Evolutionary conservation across 2,888 invertebrate species (phyloP).

Genomic region (Acheta domesticus): DNA sequence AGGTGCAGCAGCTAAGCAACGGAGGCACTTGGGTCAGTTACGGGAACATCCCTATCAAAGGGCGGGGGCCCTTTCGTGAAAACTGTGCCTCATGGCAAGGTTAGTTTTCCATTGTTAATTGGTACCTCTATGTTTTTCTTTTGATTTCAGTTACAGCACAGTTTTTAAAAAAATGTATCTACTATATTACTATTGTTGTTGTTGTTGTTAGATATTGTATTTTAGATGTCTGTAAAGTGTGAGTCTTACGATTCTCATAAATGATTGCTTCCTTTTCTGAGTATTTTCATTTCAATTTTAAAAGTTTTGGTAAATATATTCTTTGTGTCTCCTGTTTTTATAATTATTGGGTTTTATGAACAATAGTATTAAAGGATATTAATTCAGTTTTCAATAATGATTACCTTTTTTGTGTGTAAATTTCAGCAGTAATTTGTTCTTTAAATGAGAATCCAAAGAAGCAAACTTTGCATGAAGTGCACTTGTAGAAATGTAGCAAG

Average conservation of each 20-base stretch:
- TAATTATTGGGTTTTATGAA: no score
- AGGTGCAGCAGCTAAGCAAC: slow-evolving; percentile 83
- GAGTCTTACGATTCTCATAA: not conserved
- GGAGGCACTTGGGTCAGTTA: slow-evolving; percentile 80
- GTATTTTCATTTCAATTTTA: not conserved
- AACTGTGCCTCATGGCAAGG: slow-evolving; percentile 47
- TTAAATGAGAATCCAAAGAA: not conserved
- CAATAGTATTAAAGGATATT: no score
- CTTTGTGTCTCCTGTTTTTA: no score
- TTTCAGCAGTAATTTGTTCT: no score
- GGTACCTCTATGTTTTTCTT: slow-evolving; percentile 34
- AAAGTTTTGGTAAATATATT: not conserved
- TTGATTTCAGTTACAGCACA: slow-evolving; percentile 29
- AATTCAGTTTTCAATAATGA: no score
- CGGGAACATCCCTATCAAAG: slow-evolving; percentile 98
- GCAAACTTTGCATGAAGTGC: slow-evolving; percentile 1
- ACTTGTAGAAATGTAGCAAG: slow-evolving; percentile 20
- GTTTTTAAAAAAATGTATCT: slow-evolving; percentile 22
- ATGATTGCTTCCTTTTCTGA: slow-evolving; percentile 11
- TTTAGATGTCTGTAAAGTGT: slow-evolving; percentile 28
- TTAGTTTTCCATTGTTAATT: slow-evolving; percentile 44
- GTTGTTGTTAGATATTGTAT: slow-evolving; percentile 27
- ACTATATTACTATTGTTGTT: slow-evolving; percentile 25
- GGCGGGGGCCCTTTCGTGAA: slow-evolving; percentile 76
- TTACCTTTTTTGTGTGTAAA: no score